Evolutionary conservation across 2,888 invertebrate genomes (phyloP).

Genomic region (Hypselothyrea guttata): DNA sequence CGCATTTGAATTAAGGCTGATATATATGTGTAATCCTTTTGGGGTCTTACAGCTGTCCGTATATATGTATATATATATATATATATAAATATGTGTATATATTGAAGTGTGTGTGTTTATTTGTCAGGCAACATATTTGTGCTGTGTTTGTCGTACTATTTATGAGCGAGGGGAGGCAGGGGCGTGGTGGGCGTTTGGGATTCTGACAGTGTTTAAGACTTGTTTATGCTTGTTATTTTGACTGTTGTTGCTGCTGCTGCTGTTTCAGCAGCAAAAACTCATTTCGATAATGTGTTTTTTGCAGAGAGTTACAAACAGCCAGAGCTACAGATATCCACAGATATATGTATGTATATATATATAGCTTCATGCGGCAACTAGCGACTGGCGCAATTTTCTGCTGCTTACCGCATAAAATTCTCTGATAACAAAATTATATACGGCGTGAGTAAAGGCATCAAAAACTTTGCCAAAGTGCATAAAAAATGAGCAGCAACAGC

Average conservation of each 20-base stretch:
- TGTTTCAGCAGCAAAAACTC: slow-evolving; percentile 50
- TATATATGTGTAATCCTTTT: slow-evolving; percentile 32
- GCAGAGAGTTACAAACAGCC: slow-evolving; percentile 18
- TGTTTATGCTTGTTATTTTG: slow-evolving; percentile 49
- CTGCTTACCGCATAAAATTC: slow-evolving; percentile 36
- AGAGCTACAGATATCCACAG: slow-evolving; percentile 5
- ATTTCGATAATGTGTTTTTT: slow-evolving; percentile 58
- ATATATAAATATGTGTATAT: slow-evolving; percentile 1
- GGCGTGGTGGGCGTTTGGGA: neutral
- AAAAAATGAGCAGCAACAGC: slow-evolving; percentile 45
- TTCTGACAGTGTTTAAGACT: slow-evolving; percentile 39
- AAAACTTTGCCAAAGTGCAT: slow-evolving; percentile 50
- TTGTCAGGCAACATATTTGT: slow-evolving; percentile 52
- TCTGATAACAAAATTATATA: slow-evolving; percentile 55
- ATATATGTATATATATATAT: neutral
- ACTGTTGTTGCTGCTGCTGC: slow-evolving; percentile 24
- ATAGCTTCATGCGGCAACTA: no score
- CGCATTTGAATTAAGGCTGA: slow-evolving; percentile 50
- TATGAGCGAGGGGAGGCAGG: slow-evolving; percentile 23
- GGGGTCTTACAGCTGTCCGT: neutral
- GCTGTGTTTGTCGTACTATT: slow-evolving; percentile 34
- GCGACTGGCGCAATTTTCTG: slow-evolving; percentile 25
- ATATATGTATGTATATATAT: no score
- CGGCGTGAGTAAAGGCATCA: slow-evolving; percentile 11
- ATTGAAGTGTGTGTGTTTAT: slow-evolving; percentile 23